phyloP scores from a whole-genome alignment of 2,797 vertebrate species.

The Halcyon leucocephala region DNA sequence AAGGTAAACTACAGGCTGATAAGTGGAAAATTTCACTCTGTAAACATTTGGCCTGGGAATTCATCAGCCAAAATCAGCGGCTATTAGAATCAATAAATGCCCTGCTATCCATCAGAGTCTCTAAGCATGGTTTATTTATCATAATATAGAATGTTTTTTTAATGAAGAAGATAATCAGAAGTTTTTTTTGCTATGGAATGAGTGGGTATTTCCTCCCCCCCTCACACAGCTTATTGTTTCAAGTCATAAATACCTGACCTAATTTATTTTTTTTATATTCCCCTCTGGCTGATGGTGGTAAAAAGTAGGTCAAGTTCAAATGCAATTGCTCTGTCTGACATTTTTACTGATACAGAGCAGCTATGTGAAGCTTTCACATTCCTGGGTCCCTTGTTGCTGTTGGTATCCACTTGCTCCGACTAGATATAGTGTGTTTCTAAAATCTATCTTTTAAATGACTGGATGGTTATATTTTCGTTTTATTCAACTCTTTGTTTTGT shows the following conservation, averaged over 20 bases:
- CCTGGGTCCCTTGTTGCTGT: neutral
- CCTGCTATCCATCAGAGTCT: neutral
- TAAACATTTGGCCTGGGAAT: constrained; percentile 2
- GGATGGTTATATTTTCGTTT: neutral
- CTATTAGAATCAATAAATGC: neutral
- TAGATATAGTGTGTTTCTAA: neutral
- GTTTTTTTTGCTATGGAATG: neutral
- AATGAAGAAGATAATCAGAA: neutral
- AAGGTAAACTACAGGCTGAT: neutral
- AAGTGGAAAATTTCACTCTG: neutral
- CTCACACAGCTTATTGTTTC: neutral
- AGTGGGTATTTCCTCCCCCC: neutral
- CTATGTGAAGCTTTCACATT: neutral
- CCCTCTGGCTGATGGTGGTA: neutral
- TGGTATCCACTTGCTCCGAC: neutral
- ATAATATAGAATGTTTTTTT: neutral
- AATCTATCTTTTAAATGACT: neutral
- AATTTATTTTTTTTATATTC: neutral
- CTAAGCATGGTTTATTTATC: neutral
- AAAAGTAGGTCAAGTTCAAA: constrained; percentile 56
- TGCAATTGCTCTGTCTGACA: neutral
- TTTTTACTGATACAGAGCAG: neutral
- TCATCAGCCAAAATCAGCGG: neutral
- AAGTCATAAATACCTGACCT: neutral
- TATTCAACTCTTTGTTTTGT: fast-evolving